Evolutionary conservation across 1,140 invertebrate species (phyloP).

Genomic region (Lysiphlebus fabarum): DNA sequence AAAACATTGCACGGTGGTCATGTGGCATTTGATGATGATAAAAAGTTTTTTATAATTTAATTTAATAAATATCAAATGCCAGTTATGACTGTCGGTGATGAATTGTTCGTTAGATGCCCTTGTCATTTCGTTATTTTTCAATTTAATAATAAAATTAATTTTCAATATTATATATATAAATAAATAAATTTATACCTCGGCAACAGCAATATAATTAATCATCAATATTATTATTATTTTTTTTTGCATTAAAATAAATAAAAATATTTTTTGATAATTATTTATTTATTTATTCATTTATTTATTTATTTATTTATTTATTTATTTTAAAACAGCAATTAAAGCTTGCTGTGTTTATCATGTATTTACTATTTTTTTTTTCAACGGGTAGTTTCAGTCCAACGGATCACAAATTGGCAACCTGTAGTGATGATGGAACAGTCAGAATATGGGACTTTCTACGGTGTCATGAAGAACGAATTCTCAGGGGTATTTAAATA

Average conservation of each 20-base stretch:
- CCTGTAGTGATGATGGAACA: constrained; percentile 98
- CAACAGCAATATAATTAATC: no score
- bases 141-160: no score
- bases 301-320: not conserved
- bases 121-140: constrained; percentile 39
- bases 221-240: no score
- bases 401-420: constrained; percentile 96
- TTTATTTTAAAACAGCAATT: not conserved
- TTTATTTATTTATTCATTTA: constrained; percentile 9
- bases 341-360: not conserved
- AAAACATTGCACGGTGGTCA: constrained; percentile 46
- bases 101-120: constrained; percentile 43
- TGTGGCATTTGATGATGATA: constrained; percentile 41
- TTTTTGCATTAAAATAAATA: no score
- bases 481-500: constrained; percentile 74
- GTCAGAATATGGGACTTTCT: constrained; percentile 98
- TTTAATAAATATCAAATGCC: constrained; percentile 39
- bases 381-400: constrained; percentile 88
- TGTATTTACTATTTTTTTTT: constrained; percentile 42
- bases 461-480: constrained; percentile 92
- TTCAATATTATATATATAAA: no score
- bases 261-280: no score
- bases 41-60: constrained; percentile 20
- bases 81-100: constrained; percentile 52
- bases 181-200: no score